Base-by-base conservation (phyloP, 2,888 invertebrate species). In the Sarcophaga caerulescens region DNA sequence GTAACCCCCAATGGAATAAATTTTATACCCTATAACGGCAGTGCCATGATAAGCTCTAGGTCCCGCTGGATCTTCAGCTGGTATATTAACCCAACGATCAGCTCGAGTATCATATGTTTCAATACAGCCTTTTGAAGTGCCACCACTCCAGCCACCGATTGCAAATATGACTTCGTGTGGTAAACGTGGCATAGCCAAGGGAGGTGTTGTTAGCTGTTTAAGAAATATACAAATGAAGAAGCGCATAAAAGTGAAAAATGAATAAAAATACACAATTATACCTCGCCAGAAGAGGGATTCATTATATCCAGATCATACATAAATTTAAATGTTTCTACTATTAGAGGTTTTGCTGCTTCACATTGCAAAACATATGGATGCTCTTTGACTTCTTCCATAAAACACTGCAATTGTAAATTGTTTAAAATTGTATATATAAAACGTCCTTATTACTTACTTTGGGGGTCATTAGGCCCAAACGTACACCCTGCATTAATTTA, bases 11-110 rank as follows among this genome's bases (percentile, higher is more conserved):
- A 98, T 96, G 5, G 98, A 96, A 93, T 96, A 98, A 88, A 99
- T 97, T 90, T 96, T 95, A 89, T 95, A 95, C 0, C 96, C 97
- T 1, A 98, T 94, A 0, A 98, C 97, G 0, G 97, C 97, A 0
- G 97, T 97, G n/a, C 98, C 98, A 91, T 98, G 98, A 92, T 98
- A 98, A 0, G 98, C 98, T 76, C 98, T 94, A 0, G 98, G 97
- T 35, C 97, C 98, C 14, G 95, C 95, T 3, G 96, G 96, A 93
- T 97, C 97, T 66, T 96, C 96, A 90, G 97, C 96, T 21, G 89
- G 89, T 35, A 93, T 92, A 75, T 91, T 91, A 73, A 97, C 96
- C 98, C 98, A 98, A 69, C 97, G 95, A 93, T 98, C 98, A 1
- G 98, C 97, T 89, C 97, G 94, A 0, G 97, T 97, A 89, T 98